Evolutionary conservation across 1,140 invertebrate species (phyloP).

Genomic region (Drosophila aff.): DNA sequence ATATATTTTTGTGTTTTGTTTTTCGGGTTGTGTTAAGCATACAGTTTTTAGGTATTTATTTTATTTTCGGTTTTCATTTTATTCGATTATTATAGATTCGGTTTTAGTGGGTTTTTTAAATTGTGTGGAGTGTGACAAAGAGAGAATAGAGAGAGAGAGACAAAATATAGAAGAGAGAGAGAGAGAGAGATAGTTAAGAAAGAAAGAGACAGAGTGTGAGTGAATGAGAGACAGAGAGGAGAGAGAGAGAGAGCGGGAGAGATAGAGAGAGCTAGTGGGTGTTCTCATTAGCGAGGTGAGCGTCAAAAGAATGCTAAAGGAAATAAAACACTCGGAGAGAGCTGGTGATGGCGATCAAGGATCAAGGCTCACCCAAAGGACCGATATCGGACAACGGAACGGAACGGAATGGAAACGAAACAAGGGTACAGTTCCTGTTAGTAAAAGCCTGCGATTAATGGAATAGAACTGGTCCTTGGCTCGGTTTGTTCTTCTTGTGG

Average conservation of each 20-base stretch:
- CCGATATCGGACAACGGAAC: constrained; percentile 34
- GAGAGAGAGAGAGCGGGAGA: constrained; percentile 18
- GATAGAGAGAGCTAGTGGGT: constrained; percentile 38
- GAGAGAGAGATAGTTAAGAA: constrained; percentile 63
- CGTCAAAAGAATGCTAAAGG: constrained; percentile 39
- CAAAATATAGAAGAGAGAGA: constrained; percentile 45
- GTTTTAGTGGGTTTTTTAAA: constrained; percentile 56
- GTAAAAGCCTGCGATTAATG: constrained; percentile 11
- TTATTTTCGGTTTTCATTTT: constrained; percentile 54
- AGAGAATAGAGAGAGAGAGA: constrained; percentile 58
- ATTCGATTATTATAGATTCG: constrained; percentile 49
- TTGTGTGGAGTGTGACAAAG: constrained; percentile 61
- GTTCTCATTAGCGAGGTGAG: constrained; percentile 52
- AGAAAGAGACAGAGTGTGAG: constrained; percentile 51
- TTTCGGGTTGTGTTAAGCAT: constrained; percentile 65
- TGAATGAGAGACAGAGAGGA: constrained; percentile 32
- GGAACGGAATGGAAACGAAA: constrained; percentile 34
- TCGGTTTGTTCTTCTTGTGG: neutral
- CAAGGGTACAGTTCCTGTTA: constrained; percentile 23
- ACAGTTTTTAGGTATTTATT: constrained; percentile 53
- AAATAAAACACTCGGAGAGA: constrained; percentile 21
- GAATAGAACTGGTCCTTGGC: constrained; percentile 12
- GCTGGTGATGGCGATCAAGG: constrained; percentile 6
- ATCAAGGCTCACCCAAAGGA: constrained; percentile 12
- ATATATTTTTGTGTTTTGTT: constrained; percentile 60